phyloP scores from a whole-genome alignment of 2,888 invertebrate genomes.

The Sisyra nigra region DNA sequence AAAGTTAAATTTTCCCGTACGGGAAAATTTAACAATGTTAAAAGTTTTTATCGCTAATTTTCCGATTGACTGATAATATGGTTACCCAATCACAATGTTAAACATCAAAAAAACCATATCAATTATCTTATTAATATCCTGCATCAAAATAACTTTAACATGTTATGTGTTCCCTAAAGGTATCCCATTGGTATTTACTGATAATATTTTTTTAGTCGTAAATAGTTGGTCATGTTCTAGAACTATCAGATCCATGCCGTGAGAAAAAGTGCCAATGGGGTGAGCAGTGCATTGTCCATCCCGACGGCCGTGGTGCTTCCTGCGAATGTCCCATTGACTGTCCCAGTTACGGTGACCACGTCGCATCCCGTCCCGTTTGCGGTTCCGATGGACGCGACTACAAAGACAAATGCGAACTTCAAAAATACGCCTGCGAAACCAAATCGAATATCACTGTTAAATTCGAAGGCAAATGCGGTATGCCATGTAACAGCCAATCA shows the following conservation, averaged over 20 bases:
- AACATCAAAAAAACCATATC: no score
- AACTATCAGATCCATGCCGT: constrained; percentile 54
- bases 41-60: no score
- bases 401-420: constrained; percentile 69
- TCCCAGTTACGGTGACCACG: constrained; percentile 69
- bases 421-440: constrained; percentile 58
- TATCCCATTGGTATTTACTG: no score
- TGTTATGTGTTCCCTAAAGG: no score
- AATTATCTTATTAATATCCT: no score
- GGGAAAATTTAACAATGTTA: no score
- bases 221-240: no score
- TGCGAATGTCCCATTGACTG: constrained; percentile 70
- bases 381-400: constrained; percentile 75
- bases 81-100: no score
- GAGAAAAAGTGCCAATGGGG: constrained; percentile 51
- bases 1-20: no score
- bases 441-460: constrained; percentile 63
- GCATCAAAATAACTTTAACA: no score
- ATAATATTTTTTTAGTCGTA: no score
- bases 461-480: constrained; percentile 78
- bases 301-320: constrained; percentile 53
- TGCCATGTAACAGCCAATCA: constrained; percentile 22
- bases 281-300: constrained; percentile 44
- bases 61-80: no score
- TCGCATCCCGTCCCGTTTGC: constrained; percentile 64